Percentiles rank a stretch among this genome's conserved stretches.
Evolutionary conservation across 2,888 invertebrate species (phyloP).

Genomic region (Mallateleia sp.): DNA sequence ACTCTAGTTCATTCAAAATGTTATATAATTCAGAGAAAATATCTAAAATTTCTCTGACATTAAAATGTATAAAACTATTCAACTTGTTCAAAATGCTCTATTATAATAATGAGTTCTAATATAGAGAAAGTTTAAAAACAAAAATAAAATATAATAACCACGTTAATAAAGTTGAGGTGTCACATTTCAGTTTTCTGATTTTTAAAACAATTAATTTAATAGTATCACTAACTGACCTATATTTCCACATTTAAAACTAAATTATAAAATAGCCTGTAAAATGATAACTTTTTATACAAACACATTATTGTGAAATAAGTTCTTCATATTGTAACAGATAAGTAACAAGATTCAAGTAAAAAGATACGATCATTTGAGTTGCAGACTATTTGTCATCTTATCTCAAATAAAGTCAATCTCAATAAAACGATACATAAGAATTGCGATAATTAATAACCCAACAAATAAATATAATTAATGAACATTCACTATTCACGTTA

Average conservation of each 20-base stretch:
- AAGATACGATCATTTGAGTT: neutral
- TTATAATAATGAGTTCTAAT: constrained; percentile 27
- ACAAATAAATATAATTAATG: neutral
- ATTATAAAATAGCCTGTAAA: neutral
- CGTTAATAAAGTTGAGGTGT: neutral
- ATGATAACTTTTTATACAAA: neutral
- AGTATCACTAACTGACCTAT: neutral
- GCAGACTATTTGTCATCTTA: neutral
- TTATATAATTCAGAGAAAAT: constrained; percentile 21
- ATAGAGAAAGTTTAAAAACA: constrained; percentile 25
- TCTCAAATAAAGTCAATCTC: neutral
- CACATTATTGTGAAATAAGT: neutral
- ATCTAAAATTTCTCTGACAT: constrained; percentile 32
- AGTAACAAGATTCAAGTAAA: neutral
- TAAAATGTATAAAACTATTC: constrained; percentile 17
- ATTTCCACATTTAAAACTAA: neutral
- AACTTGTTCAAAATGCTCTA: constrained; percentile 26
- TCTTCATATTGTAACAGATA: neutral
- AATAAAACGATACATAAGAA: no score
- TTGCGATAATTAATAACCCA: no score
- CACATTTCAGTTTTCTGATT: neutral
- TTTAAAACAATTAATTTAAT: neutral
- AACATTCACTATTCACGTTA: no score
- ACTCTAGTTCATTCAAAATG: no score
- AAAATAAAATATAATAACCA: constrained; percentile 9